Percentiles rank a stretch among this genome's conserved stretches.
phyloP scores from a whole-genome alignment of 2,888 invertebrate species.

The Epiblema foenella region DNA sequence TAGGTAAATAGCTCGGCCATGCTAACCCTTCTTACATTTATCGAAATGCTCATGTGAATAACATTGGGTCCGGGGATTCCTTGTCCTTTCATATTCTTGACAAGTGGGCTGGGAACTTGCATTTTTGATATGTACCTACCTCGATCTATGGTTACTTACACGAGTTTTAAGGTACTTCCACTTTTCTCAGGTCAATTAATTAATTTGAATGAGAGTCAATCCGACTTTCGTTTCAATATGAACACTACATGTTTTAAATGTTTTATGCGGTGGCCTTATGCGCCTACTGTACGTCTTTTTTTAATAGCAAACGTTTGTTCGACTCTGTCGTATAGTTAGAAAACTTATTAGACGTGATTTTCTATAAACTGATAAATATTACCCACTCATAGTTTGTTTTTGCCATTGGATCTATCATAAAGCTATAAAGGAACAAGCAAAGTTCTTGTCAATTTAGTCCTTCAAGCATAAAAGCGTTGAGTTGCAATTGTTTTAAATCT shows the following conservation, averaged over 20 bases:
- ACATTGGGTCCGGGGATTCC: slow-evolving; percentile 62
- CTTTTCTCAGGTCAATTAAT: not conserved
- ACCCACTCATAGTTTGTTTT: too few species aligned
- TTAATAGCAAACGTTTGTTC: too few species aligned
- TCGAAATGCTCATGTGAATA: slow-evolving; percentile 77
- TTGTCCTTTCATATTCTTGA: slow-evolving; percentile 60
- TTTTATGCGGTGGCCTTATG: too few species aligned
- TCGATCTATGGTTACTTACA: not conserved
- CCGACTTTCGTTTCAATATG: not conserved
- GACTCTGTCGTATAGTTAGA: too few species aligned
- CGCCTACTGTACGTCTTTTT: too few species aligned
- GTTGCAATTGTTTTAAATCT: not conserved
- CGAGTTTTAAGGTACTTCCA: not conserved
- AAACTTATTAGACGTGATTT: too few species aligned
- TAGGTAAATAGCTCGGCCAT: slow-evolving; percentile 63
- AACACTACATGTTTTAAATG: too few species aligned
- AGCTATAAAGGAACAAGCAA: too few species aligned
- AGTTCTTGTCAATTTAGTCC: not conserved
- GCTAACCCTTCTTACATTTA: slow-evolving; percentile 68
- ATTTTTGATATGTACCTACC: not conserved
- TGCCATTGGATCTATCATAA: too few species aligned
- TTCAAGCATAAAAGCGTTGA: not conserved
- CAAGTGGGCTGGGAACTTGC: slow-evolving; percentile 31
- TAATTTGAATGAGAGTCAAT: not conserved
- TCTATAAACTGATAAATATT: too few species aligned